Evolutionary conservation across 2,113 vertebrate genomes (phyloP), one percentile per base, ranked within the genome.

Genomic region (Tragelaphus buxtoni): DNA sequence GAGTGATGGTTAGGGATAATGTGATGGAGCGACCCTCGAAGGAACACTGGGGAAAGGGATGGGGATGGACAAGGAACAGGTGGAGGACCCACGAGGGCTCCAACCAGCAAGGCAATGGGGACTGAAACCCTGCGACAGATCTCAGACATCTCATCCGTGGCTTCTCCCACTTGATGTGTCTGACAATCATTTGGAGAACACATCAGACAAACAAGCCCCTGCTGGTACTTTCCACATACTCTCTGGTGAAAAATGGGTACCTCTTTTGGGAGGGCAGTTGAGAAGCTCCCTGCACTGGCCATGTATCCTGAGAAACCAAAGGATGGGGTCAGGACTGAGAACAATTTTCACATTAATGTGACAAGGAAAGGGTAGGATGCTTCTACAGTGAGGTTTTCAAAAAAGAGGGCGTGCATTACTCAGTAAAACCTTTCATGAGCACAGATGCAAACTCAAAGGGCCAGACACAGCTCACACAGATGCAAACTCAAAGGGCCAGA

Each of bases 141-240:
- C 28, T 22, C 14, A 87, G 26, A 24, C 49, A n/a, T 9, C 53
- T 80, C 0, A 1, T 60, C 14, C 28, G 6, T 6, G 3, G 18
- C 20, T 32, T 47, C 63, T 14, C 63, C 49, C 72, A 20, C 39
- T 55, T 12, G 14, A 2, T 17, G 11, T n/a, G 42, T 45, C 65
- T 35, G 16, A 26, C 49, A 35, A 65, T 42, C 55, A 17, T 20
- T 45, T 88, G 30, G 7, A 87, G 76, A 69, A 28, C 16, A 9
- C 11, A 39, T 18, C 47, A 20, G 60, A 39, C 63, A 39, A 61
- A 79, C 47, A 74, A 26, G 24, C 8, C 16, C 39, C n/a, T 30
- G 1, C 13, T 7, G 3, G 35, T 5, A 5, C 32, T 55, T 17
- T 28, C 26, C 17, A 16, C 2, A 1, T 12, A 10, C 20, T 39